Evolutionary conservation across 2,888 invertebrate species (phyloP).

Genomic region (Morpho helenor): DNA sequence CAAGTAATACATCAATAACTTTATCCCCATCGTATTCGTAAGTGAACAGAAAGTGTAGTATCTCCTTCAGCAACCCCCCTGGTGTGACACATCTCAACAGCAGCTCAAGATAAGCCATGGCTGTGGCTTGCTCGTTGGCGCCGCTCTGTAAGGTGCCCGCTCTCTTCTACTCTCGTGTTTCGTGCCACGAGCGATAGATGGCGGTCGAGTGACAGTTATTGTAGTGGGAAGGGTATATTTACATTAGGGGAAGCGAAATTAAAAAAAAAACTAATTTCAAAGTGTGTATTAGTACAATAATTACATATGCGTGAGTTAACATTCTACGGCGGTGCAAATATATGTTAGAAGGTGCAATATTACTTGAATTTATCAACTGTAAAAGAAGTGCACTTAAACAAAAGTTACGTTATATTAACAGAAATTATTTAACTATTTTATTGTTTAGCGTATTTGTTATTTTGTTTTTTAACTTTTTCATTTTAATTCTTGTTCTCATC

Average conservation of each 20-base stretch:
- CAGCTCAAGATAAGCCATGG: constrained; percentile 95
- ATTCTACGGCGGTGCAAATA: too few species aligned
- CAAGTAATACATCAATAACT: constrained; percentile 89
- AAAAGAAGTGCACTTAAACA: too few species aligned
- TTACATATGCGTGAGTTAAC: too few species aligned
- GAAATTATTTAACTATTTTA: too few species aligned
- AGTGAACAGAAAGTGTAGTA: constrained; percentile 90
- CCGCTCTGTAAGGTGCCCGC: constrained; percentile 85
- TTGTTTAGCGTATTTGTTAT: too few species aligned
- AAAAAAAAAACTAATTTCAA: not conserved
- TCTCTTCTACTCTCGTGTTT: constrained; percentile 59
- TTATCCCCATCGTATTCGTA: constrained; percentile 91
- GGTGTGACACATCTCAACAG: constrained; percentile 92
- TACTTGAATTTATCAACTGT: too few species aligned
- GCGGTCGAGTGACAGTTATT: constrained; percentile 53
- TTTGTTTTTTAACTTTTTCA: too few species aligned
- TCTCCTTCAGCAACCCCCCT: constrained; percentile 88
- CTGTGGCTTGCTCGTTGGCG: constrained; percentile 92
- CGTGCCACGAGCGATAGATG: constrained; percentile 23
- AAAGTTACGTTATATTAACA: too few species aligned
- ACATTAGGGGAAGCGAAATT: not conserved
- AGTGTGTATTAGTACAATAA: not conserved
- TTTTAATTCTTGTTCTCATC: too few species aligned
- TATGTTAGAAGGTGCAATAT: too few species aligned
- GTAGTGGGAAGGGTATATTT: constrained; percentile 18